These are phyloP conservation scores for Apodemus sylvaticus DNA, from an alignment of 2,113 vertebrate genomes.

Conservation along the genomic window DNA sequence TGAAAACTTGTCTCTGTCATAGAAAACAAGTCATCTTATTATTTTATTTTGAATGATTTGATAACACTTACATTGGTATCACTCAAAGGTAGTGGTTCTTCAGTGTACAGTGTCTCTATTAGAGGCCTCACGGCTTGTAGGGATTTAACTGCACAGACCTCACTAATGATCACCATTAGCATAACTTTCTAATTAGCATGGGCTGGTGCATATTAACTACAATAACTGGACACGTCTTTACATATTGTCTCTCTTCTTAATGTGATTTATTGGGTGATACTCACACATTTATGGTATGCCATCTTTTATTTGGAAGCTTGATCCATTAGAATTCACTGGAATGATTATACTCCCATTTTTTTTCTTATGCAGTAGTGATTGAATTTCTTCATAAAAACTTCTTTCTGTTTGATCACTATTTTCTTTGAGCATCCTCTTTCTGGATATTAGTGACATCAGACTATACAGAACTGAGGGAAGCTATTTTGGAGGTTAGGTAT, in stretches of 20 bases:
- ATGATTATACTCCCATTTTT: constrained; percentile 43
- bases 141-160: not conserved
- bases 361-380: not conserved
- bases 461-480: not conserved
- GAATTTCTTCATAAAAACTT: not conserved
- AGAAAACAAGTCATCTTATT: not conserved
- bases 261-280: constrained; percentile 36
- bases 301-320: constrained; percentile 26
- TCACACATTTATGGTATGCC: constrained; percentile 54
- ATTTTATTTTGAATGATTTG: constrained; percentile 57
- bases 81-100: constrained; percentile 62
- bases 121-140: constrained; percentile 61
- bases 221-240: constrained; percentile 5
- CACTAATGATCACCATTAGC: constrained; percentile 48
- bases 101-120: constrained; percentile 12
- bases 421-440: not conserved
- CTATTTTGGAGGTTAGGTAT: not conserved
- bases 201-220: constrained; percentile 15
- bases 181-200: constrained; percentile 23
- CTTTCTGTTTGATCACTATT: not conserved
- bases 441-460: not conserved
- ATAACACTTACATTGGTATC: not conserved
- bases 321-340: constrained; percentile 8
- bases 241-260: constrained; percentile 50
- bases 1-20: not conserved